Conservation (phyloP, 2,113 vertebrate species). For the Antechinus stuartii region DNA sequence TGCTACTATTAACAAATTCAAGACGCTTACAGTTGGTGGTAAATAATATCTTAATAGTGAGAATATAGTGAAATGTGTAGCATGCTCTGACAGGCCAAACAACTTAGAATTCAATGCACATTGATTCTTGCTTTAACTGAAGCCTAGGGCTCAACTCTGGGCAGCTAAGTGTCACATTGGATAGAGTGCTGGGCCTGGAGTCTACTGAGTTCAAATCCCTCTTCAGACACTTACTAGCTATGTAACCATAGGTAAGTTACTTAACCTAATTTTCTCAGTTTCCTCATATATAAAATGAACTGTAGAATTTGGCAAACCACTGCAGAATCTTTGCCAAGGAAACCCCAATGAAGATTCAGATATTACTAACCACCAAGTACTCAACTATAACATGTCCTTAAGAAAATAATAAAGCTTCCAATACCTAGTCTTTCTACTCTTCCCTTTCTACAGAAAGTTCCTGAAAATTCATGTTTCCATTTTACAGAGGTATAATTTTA, state of each 20-base stretch:
- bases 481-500: background rate
- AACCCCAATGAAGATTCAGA: background rate
- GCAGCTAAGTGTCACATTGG: background rate
- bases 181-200: background rate
- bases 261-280: conserved; percentile 3
- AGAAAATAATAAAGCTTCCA: background rate
- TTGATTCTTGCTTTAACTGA: background rate
- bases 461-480: background rate
- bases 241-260: background rate
- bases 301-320: background rate
- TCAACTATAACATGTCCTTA: background rate
- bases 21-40: background rate
- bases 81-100: background rate
- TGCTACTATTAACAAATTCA: background rate
- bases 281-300: background rate
- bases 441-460: background rate
- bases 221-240: background rate
- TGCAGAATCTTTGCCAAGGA: background rate
- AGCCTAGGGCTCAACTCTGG: background rate
- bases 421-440: background rate
- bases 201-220: background rate
- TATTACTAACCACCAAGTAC: background rate
- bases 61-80: background rate
- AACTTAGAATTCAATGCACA: background rate
- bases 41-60: background rate